Base-by-base conservation (phyloP, 2,797 vertebrate genomes). In the Xiphorhynchus erythropygius region DNA sequence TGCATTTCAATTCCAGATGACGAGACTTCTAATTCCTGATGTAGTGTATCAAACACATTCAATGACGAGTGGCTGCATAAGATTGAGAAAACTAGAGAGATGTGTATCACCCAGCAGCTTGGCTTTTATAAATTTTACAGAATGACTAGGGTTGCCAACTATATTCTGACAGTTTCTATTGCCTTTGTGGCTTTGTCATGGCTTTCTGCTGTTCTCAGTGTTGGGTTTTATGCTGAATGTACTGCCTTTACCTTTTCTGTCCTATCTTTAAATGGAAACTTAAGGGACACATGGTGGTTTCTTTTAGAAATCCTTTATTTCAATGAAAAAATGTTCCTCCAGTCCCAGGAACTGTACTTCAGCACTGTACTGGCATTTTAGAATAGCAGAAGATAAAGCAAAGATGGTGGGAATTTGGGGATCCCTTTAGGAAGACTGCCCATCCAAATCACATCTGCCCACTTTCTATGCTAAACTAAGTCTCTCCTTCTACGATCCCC, bases 281-380 rank as follows among this genome's bases (percentile, higher is more conserved):
- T n/a, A 73, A 95, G 62, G 90, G 78, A 85, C 70, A 60, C 49
- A 4, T 65, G 47, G 65, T 77, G 67, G 35, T 76, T 96, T 93
- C 83, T 96, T 78, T 53, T 65, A 78, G 73, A 63, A 93, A 81
- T 92, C 82, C 37, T 82, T 84, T 68, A 79, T 90, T 96, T 90
- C 41, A 25, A 10, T 28, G 35, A 70, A 77, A 55, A 89, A 93
- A 44, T 67, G 25, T 88, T 70, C 65, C 63, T 80, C 65, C 94
- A 89, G 91, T 93, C 81, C 82, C 96, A 87, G 93, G 73, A 95
- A 91, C 78, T 23, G 70, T 93, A 83, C 35, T 70, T 68, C 89
- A 71, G 90, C 93, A 95, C 32, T 41, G 42, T 37, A 50, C 30
- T 93, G 85, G 76, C 89, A 95, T 87, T 90, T 90, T 71, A n/a